These are phyloP conservation scores for Helarctos malayanus DNA, from an alignment of 2,797 vertebrate species.

Conservation along the genomic window DNA sequence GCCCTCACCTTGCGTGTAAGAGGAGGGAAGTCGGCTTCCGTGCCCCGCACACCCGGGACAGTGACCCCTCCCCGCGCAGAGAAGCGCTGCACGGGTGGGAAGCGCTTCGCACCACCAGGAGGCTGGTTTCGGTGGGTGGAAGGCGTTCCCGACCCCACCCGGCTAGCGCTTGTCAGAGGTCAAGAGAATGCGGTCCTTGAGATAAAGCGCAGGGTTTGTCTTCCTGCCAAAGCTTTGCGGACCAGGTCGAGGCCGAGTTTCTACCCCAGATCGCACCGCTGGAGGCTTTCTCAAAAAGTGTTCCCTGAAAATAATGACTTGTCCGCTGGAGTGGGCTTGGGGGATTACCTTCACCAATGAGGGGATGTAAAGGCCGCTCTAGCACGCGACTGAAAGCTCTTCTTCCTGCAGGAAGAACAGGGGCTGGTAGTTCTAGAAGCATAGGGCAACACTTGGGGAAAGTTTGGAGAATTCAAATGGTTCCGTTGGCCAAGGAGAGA, in stretches of 20 bases:
- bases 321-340: background rate
- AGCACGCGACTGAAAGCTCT: fast-evolving
- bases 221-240: background rate
- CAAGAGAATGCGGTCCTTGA: background rate
- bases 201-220: background rate
- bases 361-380: background rate
- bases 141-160: background rate
- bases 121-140: fast-evolving
- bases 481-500: background rate
- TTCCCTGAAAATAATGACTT: background rate
- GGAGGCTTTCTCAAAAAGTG: background rate
- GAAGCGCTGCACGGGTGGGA: background rate
- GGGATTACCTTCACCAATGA: background rate
- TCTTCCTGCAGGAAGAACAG: background rate
- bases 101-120: fast-evolving
- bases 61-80: fast-evolving
- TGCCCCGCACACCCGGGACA: fast-evolving
- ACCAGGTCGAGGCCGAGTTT: fast-evolving
- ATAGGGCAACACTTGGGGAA: background rate
- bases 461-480: background rate
- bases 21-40: background rate
- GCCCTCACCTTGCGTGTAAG: too few species aligned
- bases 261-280: background rate
- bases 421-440: background rate
- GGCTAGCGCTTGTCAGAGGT: fast-evolving